Evolutionary conservation across 2,888 invertebrate species (phyloP).

Genomic region (Eilema griseolum): DNA sequence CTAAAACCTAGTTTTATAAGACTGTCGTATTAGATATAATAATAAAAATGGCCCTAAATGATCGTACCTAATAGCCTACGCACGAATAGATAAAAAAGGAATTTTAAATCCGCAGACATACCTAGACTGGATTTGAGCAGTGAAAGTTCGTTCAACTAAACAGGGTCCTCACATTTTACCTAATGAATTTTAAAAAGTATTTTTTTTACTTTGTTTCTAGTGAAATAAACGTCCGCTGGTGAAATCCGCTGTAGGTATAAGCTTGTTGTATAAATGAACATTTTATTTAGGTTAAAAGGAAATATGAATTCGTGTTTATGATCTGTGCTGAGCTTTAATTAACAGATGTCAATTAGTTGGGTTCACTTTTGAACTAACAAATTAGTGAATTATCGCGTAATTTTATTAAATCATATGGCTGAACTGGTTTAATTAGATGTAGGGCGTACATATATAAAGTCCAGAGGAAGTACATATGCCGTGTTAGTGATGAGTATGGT

Average conservation of each 20-base stretch:
- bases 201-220: too few species aligned
- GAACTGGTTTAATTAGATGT: background rate
- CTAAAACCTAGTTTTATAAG: background rate
- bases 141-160: constrained; percentile 1
- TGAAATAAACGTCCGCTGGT: too few species aligned
- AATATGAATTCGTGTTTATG: constrained; percentile 29
- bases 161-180: background rate
- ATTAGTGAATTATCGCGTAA: constrained; percentile 28
- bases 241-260: too few species aligned
- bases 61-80: background rate
- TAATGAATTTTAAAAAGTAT: background rate
- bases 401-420: background rate
- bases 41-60: background rate
- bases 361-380: constrained; percentile 38
- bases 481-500: background rate
- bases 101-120: background rate
- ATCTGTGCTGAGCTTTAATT: constrained; percentile 23
- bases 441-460: background rate
- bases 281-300: constrained; percentile 22
- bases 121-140: background rate
- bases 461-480: background rate
- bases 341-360: constrained; percentile 49
- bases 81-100: background rate
- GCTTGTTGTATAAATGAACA: background rate
- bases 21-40: background rate